Base-by-base conservation (phyloP, 2,888 invertebrate genomes). In the Synanthedon formicaeformis region DNA sequence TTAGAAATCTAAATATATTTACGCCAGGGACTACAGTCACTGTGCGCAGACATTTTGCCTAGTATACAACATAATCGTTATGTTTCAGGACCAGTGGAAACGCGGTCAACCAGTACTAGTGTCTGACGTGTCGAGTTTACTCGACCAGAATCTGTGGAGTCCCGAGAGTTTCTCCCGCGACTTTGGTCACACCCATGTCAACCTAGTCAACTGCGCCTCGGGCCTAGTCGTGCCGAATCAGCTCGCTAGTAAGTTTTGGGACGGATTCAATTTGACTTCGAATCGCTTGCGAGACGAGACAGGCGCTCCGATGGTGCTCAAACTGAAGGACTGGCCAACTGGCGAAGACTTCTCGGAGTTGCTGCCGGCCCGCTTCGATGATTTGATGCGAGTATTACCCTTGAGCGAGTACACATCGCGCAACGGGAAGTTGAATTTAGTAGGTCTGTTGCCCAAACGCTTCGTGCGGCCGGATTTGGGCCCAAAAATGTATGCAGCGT, bases 401-500 rank as follows among this genome's bases (percentile, higher is more conserved):
- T 86, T 99, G 60, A 89, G 93, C 8, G 96, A 98, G 69, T 99
- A 99, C 82, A 98, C 97, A 0, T 92, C 95, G 59, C 91, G 97
- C 51, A 92, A 92, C 55, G 98, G 98, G 0, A 90, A 92, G 57
- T 85, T 97, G 4, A 98, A 98, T 75, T 89, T 98, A 56, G 97
- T 97, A 12, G 94, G 96, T 62, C 91, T 96, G 16, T 84, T 98
- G 61, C 98, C 98, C 0, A 94, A 95, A 63, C 96, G 95, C 76
- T 97, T 96, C 81, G 96, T 97, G 10, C 92, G 95, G 27, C 98
- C 98, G 0, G 99, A 99, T 78, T 87, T 99, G 34, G 98, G 98
- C 0, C 99, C 98, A 0, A 98, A 98, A 81, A 97, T 99, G 97
- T 99, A 99, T 86, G 98, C 95, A 62, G 98, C 99, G 4, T 99